Evolutionary conservation across 2,888 invertebrate species (phyloP).

Genomic region (Bombyx huttoni): DNA sequence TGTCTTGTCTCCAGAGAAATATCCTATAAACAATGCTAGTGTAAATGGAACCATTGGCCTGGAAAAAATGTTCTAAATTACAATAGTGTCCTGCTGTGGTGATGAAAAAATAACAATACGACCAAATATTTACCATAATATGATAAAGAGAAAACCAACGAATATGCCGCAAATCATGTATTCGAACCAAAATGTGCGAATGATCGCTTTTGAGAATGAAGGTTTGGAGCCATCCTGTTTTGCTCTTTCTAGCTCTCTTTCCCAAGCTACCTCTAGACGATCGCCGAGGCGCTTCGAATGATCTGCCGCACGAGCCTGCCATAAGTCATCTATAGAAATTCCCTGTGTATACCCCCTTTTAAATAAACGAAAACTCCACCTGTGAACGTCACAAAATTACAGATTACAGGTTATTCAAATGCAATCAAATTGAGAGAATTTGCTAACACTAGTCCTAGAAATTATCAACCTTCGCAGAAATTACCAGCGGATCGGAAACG

Average conservation of each 20-base stretch:
- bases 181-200: conserved; percentile 73
- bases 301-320: conserved; percentile 74
- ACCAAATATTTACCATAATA: conserved; percentile 64
- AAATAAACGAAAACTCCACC: conserved; percentile 79
- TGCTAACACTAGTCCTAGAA: no score
- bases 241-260: conserved; percentile 64
- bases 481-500: no score
- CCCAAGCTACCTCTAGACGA: conserved; percentile 77
- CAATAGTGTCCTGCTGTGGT: no score
- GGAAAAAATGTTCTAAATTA: conserved; percentile 18
- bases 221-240: conserved; percentile 66
- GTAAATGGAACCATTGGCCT: conserved; percentile 76
- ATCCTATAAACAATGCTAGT: conserved; percentile 75
- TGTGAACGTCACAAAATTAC: conserved; percentile 27
- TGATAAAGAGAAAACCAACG: conserved; percentile 68
- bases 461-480: no score
- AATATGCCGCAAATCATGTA: conserved; percentile 74
- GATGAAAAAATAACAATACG: not conserved
- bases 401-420: not conserved
- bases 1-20: conserved; percentile 70
- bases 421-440: no score
- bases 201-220: conserved; percentile 72
- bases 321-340: conserved; percentile 76
- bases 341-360: conserved; percentile 75
- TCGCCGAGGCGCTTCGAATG: conserved; percentile 77